These are phyloP conservation scores for Daktulosphaira vitifoliae DNA, from an alignment of 1,140 invertebrate species.

Conservation along the genomic window DNA sequence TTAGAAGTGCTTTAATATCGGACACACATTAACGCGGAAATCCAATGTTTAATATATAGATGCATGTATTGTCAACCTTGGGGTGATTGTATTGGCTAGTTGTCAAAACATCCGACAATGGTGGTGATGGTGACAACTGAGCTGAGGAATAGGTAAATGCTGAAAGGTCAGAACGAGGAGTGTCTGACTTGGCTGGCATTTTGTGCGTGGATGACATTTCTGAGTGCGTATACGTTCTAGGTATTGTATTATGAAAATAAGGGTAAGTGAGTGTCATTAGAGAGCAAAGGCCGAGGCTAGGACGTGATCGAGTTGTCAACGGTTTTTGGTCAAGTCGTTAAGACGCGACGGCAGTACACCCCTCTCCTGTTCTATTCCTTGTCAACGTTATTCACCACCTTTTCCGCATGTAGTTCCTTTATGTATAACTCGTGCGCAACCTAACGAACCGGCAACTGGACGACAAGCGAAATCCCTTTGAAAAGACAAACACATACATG, in stretches of 20 bases:
- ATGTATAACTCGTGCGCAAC: not conserved
- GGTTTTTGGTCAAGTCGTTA: constrained; percentile 33
- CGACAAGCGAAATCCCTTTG: constrained; percentile 25
- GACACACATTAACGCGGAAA: constrained; percentile 3
- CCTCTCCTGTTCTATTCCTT: not conserved
- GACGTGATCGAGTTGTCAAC: constrained; percentile 33
- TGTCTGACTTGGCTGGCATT: constrained; percentile 24
- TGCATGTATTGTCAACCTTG: constrained; percentile 6
- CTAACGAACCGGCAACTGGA: constrained; percentile 30
- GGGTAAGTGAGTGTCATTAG: constrained; percentile 17
- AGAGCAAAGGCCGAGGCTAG: constrained; percentile 24
- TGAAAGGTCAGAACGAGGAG: constrained; percentile 14
- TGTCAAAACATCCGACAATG: constrained; percentile 25
- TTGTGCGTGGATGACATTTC: constrained; percentile 25
- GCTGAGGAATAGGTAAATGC: constrained; percentile 24
- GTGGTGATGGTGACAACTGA: not conserved
- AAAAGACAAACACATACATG: not conserved
- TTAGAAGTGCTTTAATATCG: constrained; percentile 9
- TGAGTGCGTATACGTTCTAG: not conserved
- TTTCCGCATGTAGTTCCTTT: not conserved
- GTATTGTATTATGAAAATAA: not conserved
- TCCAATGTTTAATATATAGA: too few relatives aligned
- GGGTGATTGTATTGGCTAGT: constrained; percentile 24
- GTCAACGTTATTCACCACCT: not conserved
- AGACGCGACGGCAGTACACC: constrained; percentile 16